Conservation (phyloP, 2,113 vertebrate genomes). For the Tetrao urogallus region DNA sequence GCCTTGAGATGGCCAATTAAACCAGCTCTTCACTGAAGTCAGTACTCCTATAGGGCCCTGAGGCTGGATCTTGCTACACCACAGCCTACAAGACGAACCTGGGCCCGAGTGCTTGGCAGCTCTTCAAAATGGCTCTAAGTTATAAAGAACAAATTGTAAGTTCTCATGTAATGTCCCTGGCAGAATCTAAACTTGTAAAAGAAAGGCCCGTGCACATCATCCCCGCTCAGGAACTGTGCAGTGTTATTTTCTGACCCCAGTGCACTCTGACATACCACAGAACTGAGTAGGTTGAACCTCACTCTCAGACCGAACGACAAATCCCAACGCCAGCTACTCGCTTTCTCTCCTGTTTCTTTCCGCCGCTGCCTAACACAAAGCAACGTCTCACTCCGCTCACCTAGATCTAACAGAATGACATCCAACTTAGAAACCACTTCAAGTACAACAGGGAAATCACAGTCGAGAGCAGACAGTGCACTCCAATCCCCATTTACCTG, state of each 20-base stretch:
- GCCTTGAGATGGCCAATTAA: neutral
- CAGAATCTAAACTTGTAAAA: conserved; percentile 53
- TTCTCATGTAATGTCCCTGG: conserved; percentile 65
- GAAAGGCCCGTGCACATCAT: conserved; percentile 60
- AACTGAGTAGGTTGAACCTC: neutral
- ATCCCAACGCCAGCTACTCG: neutral
- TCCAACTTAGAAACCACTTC: neutral
- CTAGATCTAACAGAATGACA: neutral
- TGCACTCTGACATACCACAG: neutral
- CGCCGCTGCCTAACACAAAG: neutral
- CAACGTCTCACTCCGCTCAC: neutral
- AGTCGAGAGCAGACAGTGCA: neutral
- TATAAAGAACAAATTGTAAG: conserved; percentile 70
- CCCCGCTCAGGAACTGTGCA: conserved; percentile 33
- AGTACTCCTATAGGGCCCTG: neutral
- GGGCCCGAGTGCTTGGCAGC: conserved; percentile 44
- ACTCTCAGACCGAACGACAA: neutral
- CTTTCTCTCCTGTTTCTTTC: conserved; percentile 17
- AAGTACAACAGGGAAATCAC: neutral
- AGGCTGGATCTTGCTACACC: neutral
- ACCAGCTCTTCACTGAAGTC: neutral
- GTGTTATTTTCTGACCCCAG: conserved; percentile 3
- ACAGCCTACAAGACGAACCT: conserved; percentile 41
- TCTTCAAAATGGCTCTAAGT: conserved; percentile 38
- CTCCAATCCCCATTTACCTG: conserved; percentile 7